phyloP scores from a whole-genome alignment of 2,888 invertebrate species.

The Mesochorus sp. region DNA sequence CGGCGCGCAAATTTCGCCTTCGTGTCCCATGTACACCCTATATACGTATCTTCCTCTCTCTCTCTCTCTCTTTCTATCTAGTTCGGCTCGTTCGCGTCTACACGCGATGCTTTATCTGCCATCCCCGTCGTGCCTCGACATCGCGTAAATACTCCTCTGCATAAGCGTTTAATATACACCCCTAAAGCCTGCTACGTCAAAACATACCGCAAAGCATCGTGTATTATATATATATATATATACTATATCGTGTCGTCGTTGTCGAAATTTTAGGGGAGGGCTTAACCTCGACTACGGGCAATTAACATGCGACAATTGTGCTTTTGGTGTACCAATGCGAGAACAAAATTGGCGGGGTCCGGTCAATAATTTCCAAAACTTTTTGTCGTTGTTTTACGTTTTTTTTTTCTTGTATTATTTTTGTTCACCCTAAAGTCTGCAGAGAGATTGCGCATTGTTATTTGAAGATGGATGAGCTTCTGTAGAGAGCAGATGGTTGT shows the following conservation, averaged over 20 bases:
- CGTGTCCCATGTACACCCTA: slow-evolving; percentile 61
- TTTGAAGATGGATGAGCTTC: slow-evolving; percentile 21
- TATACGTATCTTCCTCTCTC: slow-evolving; percentile 39
- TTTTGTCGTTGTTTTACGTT: not conserved
- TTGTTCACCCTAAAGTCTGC: not conserved
- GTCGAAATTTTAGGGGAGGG: not conserved
- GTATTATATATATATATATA: slow-evolving; percentile 12
- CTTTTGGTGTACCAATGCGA: not conserved
- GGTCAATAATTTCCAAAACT: not conserved
- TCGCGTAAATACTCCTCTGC: slow-evolving; percentile 59
- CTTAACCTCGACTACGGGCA: slow-evolving; percentile 1
- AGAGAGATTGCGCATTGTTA: slow-evolving; percentile 1
- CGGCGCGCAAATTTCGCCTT: slow-evolving; percentile 67
- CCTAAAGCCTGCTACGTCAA: slow-evolving; percentile 45
- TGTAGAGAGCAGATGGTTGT: slow-evolving; percentile 68
- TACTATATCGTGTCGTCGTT: no score
- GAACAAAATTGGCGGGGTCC: no score
- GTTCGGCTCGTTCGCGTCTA: slow-evolving; percentile 42
- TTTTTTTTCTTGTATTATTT: not conserved
- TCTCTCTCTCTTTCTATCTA: slow-evolving; percentile 42
- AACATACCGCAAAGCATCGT: slow-evolving; percentile 36
- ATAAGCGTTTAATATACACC: slow-evolving; percentile 62
- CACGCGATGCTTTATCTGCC: slow-evolving; percentile 59
- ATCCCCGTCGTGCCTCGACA: slow-evolving; percentile 31
- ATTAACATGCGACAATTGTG: slow-evolving; percentile 43